phyloP scores from a whole-genome alignment of 2,888 invertebrate genomes.

The Micoletzkya japonica region DNA sequence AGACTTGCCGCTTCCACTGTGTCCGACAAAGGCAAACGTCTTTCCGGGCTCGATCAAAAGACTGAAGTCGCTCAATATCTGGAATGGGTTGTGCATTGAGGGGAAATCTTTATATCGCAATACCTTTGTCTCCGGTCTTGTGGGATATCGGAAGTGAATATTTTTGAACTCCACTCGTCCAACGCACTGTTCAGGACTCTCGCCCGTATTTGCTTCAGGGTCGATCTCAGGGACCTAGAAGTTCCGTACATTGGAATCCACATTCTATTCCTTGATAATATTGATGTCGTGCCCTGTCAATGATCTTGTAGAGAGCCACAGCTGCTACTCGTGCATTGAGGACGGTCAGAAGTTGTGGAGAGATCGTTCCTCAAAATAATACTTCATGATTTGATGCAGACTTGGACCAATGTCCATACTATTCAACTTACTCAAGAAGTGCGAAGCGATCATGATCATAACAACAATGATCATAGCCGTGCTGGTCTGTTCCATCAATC shows the following conservation, averaged over 20 bases:
- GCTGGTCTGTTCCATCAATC: not conserved
- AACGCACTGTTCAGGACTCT: not conserved
- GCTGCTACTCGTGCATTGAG: not conserved
- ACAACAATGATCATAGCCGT: not conserved
- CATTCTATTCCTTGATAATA: too few relatives aligned
- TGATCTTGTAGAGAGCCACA: not conserved
- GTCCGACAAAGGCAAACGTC: not conserved
- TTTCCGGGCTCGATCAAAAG: not conserved
- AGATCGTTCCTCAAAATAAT: not conserved
- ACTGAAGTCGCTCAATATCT: not conserved
- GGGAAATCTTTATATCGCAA: not conserved
- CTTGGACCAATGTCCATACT: not conserved
- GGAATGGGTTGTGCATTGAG: not conserved
- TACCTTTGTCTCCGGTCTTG: not conserved
- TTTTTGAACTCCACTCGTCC: not conserved
- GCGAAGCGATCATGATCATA: not conserved
- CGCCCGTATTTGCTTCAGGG: not conserved
- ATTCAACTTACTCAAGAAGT: not conserved
- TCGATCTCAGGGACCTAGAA: not conserved
- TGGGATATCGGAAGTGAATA: not conserved
- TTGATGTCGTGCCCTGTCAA: not conserved
- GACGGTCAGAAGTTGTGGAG: not conserved
- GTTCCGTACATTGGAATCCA: not conserved
- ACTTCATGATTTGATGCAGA: not conserved
- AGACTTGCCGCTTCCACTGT: not conserved